Conservation (phyloP, 2,113 vertebrate species). For the Cranoglanis bouderius region DNA sequence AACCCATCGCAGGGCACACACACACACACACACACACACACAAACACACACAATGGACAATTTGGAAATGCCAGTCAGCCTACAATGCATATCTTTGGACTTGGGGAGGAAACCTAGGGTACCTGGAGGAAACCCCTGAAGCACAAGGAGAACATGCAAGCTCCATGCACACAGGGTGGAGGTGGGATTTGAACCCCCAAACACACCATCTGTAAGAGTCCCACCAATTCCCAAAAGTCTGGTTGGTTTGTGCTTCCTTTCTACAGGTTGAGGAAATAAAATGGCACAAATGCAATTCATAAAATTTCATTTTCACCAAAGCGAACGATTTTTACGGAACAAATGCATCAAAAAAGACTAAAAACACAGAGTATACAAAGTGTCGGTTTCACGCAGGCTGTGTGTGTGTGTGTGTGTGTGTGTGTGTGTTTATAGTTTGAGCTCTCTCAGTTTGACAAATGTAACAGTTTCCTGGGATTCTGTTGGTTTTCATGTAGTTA, state of each 20-base stretch:
- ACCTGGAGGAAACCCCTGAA: no score
- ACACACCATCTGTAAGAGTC: no score
- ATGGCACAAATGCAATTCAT: not conserved
- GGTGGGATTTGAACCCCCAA: no score
- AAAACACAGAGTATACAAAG: not conserved
- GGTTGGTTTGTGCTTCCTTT: not conserved
- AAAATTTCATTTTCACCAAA: not conserved
- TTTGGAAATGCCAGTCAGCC: no score
- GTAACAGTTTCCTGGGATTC: not conserved
- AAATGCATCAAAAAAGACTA: not conserved
- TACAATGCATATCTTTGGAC: no score
- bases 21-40: no score
- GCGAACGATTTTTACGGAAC: not conserved
- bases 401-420: not conserved
- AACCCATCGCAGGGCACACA: no score
- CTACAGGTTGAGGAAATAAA: not conserved
- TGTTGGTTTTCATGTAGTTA: not conserved
- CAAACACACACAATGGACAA: no score
- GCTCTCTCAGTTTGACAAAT: not conserved
- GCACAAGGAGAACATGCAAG: no score
- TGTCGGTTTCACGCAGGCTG: not conserved
- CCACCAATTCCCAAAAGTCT: not conserved
- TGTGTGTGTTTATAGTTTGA: slow-evolving; percentile 1
- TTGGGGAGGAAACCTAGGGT: no score
- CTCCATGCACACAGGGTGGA: no score